A percentile compares a stretch with the other conserved stretches of the same genome.
These are phyloP conservation scores for Hemistola chrysoprasaria DNA, from an alignment of 2,888 invertebrate genomes.

Conservation along the genomic window DNA sequence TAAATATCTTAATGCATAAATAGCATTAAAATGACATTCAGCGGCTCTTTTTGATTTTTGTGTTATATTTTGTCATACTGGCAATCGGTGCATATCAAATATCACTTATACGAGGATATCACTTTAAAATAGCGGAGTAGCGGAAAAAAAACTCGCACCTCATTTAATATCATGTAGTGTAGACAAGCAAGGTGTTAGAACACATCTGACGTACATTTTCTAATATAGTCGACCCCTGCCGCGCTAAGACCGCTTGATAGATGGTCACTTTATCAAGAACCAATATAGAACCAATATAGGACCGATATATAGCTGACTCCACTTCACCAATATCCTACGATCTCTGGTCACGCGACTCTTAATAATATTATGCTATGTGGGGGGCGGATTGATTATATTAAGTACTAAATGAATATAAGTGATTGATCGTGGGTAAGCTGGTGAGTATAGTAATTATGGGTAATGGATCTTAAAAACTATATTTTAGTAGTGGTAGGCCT, in stretches of 20 bases:
- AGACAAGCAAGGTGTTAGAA: slow-evolving; percentile 14
- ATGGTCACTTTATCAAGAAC: slow-evolving; percentile 77
- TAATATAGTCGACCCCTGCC: slow-evolving; percentile 76
- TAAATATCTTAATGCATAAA: too few species aligned
- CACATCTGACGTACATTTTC: slow-evolving; percentile 70
- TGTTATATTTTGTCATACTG: too few species aligned
- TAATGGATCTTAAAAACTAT: not conserved
- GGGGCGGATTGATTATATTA: slow-evolving; percentile 47
- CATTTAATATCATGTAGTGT: too few species aligned
- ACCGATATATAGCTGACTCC: slow-evolving; percentile 14
- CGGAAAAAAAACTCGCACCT: too few species aligned
- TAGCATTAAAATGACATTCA: too few species aligned
- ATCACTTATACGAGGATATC: too few species aligned
- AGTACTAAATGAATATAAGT: slow-evolving; percentile 12
- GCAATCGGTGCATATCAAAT: too few species aligned
- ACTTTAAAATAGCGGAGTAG: too few species aligned
- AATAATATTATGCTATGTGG: slow-evolving; percentile 49
- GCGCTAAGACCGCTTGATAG: slow-evolving; percentile 74
- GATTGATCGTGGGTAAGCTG: slow-evolving; percentile 8
- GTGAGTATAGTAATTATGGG: not conserved
- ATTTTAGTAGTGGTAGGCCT: too few species aligned
- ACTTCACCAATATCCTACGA: slow-evolving; percentile 42
- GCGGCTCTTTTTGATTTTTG: too few species aligned
- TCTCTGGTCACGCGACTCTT: slow-evolving; percentile 64
- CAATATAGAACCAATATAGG: slow-evolving; percentile 43